Base-by-base conservation (phyloP, 2,888 invertebrate species). In the Clivina fossor region DNA sequence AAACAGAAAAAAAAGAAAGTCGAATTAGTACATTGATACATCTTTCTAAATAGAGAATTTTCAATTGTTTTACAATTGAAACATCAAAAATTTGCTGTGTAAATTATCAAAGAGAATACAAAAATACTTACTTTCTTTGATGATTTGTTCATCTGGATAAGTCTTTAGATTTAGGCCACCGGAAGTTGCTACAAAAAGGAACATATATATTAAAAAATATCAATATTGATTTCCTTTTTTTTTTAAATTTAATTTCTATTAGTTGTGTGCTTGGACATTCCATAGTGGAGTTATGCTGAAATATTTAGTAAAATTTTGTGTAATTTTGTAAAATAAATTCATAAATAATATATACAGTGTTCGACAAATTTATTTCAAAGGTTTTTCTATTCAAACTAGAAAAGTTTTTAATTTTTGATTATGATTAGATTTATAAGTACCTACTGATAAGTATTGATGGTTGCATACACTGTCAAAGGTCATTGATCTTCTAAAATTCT, bases 81-180 rank as follows among this genome's bases (percentile, higher is more conserved):
- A 41, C 40, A 28, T 16, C 30, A 30, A 4, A 30, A 41, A 41
- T 16, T 1, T n/a, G 18, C 35, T 37, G n/a, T n/a, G n/a, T 20
- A 5, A 58, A 58, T 59, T 58, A 56, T n/a, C n/a, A n/a, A n/a
- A n/a, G n/a, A 60, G 58, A 64, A 64, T 61, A 63, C 47, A 60
- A 37, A 46, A n/a, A 40, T 66, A 83, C 90, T 87, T 76, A 93
- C 93, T 88, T 81, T 89, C 85, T 83, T 89, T 86, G 61, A 92
- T 86, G 38, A 81, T 82, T 73, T 93, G 91, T 22, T 83, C 80
- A 20, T 76, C 75, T 1, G 93, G 93, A 68, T 90, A 89, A 0
- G 89, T 89, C 71, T 79, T 85, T 61, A 93, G 73, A 49, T 83
- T 77, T 60, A 92, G 71, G 32, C 20, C 37, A 15, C 18, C 1